These are phyloP conservation scores for Heterotis niloticus DNA, from an alignment of 2,113 vertebrate species.

Conservation along the genomic window DNA sequence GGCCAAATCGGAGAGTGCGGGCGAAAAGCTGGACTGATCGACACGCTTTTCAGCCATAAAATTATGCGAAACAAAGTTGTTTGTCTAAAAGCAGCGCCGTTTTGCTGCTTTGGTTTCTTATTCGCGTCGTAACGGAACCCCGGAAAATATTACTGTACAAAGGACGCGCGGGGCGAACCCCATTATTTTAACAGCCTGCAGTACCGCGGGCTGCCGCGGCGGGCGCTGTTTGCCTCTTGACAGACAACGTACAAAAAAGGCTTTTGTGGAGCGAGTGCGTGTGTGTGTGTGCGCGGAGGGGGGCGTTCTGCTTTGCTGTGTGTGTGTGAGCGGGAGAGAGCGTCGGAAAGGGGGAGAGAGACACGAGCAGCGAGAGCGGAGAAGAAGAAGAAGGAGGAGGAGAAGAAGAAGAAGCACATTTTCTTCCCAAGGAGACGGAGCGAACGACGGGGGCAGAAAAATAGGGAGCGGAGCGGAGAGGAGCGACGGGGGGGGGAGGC, in stretches of 20 bases:
- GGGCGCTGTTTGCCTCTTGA: slow-evolving; percentile 7
- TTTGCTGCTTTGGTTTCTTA: no score
- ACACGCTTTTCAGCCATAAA: no score
- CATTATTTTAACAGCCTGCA: neutral
- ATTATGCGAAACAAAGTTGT: no score
- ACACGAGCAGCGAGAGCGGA: slow-evolving; percentile 19
- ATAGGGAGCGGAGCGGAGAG: neutral
- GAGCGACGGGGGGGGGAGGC: no score
- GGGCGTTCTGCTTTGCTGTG: slow-evolving; percentile 17
- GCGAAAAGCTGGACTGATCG: no score
- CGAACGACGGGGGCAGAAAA: neutral
- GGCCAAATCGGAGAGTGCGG: no score
- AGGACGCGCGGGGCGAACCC: neutral
- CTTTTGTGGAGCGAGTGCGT: neutral
- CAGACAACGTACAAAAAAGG: neutral
- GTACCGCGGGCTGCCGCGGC: neutral
- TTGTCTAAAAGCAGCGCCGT: no score
- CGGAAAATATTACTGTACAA: neutral
- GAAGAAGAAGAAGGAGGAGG: slow-evolving; percentile 34
- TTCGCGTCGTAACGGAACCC: no score
- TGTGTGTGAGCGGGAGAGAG: slow-evolving; percentile 10
- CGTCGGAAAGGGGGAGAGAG: neutral
- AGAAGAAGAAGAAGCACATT: slow-evolving; percentile 32
- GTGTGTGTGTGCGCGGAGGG: neutral
- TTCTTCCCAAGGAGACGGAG: slow-evolving; percentile 24